These are phyloP conservation scores for Drosophila infuscata DNA, from an alignment of 2,888 invertebrate species.

Conservation along the genomic window DNA sequence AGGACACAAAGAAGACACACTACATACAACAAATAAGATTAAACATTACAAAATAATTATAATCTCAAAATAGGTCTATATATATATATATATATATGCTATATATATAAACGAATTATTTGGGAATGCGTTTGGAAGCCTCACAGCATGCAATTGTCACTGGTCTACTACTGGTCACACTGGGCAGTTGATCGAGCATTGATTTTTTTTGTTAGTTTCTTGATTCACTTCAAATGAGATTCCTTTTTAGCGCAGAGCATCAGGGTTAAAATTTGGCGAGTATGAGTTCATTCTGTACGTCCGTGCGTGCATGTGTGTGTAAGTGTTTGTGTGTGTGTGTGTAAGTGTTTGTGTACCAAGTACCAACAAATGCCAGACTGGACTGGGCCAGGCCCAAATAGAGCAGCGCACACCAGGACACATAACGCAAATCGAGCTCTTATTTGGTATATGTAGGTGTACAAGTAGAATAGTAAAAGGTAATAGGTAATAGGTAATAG, in stretches of 20 bases:
- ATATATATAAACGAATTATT: conserved; percentile 17
- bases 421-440: background rate
- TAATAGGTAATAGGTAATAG: conserved; percentile 27
- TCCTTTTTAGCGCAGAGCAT: conserved; percentile 33
- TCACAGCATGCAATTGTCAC: conserved; percentile 57
- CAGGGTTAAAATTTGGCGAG: conserved; percentile 12
- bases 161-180: conserved; percentile 33
- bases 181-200: conserved; percentile 40
- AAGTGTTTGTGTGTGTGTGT: conserved; percentile 2
- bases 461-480: conserved; percentile 6
- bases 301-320: conserved; percentile 10
- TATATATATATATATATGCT: background rate
- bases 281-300: conserved; percentile 2
- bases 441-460: conserved; percentile 7
- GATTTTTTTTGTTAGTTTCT: conserved; percentile 7
- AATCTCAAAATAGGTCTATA: conserved; percentile 30
- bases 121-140: conserved; percentile 50
- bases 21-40: conserved; percentile 46
- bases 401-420: conserved; percentile 5
- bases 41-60: conserved; percentile 29
- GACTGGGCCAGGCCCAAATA: background rate
- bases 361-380: conserved; percentile 35
- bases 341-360: conserved; percentile 23
- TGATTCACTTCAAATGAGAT: conserved; percentile 56
- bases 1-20: conserved; percentile 5